Percentiles rank a stretch among this genome's conserved stretches.
Evolutionary conservation across 2,888 invertebrate species (phyloP).

Genomic region (Napeogenes inachia): DNA sequence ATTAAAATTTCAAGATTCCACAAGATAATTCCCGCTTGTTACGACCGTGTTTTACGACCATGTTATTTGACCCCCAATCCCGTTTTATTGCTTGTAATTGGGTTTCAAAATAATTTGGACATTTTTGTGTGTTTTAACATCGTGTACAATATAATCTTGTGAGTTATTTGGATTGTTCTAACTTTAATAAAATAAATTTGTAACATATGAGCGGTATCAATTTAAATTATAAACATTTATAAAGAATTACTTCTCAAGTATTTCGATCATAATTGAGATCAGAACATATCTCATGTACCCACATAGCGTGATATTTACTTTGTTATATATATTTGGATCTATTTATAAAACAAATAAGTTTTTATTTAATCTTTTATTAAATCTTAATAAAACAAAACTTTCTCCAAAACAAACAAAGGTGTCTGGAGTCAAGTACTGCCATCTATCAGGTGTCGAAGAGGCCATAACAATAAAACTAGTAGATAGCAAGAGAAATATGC

Average conservation of each 20-base stretch:
- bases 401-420: constrained; percentile 12
- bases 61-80: constrained; percentile 40
- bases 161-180: constrained; percentile 1
- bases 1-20: constrained; percentile 29
- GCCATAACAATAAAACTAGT: constrained; percentile 40
- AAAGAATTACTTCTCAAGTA: too few species aligned
- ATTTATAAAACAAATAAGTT: too few species aligned
- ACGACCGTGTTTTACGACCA: constrained; percentile 39
- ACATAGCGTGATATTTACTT: too few species aligned
- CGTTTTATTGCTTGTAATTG: constrained; percentile 51
- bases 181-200: too few species aligned
- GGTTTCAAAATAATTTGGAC: constrained; percentile 56
- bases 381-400: constrained; percentile 9
- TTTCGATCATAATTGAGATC: too few species aligned
- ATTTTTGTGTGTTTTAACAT: constrained; percentile 52
- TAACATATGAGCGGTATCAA: too few species aligned
- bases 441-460: constrained; percentile 31
- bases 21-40: constrained; percentile 35
- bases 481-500: constrained; percentile 46
- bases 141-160: background rate
- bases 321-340: too few species aligned
- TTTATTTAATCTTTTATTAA: constrained; percentile 13
- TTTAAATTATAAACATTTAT: too few species aligned
- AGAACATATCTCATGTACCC: too few species aligned
- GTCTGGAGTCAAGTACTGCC: constrained; percentile 19